phyloP scores from a whole-genome alignment of 2,888 invertebrate species.

The Cryptus viduatorius region DNA sequence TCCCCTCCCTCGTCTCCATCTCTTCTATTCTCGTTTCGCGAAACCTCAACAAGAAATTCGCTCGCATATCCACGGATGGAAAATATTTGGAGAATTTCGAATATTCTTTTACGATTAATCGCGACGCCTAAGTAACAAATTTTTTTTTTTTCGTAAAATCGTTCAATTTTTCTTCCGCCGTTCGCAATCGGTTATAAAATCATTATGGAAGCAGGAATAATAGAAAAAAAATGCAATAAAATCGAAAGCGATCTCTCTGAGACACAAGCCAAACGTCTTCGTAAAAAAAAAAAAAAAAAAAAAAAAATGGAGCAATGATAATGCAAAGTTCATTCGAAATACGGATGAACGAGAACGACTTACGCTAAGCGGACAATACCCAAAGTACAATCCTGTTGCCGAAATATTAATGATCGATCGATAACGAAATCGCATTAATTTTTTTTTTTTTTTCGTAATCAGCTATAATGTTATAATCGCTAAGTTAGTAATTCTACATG shows the following conservation, averaged over 20 bases:
- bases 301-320: not conserved
- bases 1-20: not conserved
- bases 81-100: conserved; percentile 50
- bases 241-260: conserved; percentile 20
- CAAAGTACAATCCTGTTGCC: conserved; percentile 14
- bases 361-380: conserved; percentile 29
- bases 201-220: conserved; percentile 6
- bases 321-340: conserved; percentile 10
- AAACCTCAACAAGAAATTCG: conserved; percentile 77
- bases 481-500: conserved; percentile 23
- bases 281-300: not conserved
- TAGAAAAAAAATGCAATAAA: not conserved
- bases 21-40: conserved; percentile 71
- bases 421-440: not conserved
- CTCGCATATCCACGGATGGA: conserved; percentile 50
- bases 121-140: conserved; percentile 62
- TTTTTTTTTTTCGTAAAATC: conserved; percentile 34
- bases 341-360: conserved; percentile 45
- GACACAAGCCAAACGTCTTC: conserved; percentile 14
- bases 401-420: conserved; percentile 34
- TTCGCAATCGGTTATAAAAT: not conserved
- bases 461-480: conserved; percentile 12
- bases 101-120: conserved; percentile 53
- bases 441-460: not conserved
- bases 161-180: conserved; percentile 7